These are phyloP conservation scores for Plestiodon gilberti DNA, from an alignment of 2,113 vertebrate genomes.

Conservation along the genomic window DNA sequence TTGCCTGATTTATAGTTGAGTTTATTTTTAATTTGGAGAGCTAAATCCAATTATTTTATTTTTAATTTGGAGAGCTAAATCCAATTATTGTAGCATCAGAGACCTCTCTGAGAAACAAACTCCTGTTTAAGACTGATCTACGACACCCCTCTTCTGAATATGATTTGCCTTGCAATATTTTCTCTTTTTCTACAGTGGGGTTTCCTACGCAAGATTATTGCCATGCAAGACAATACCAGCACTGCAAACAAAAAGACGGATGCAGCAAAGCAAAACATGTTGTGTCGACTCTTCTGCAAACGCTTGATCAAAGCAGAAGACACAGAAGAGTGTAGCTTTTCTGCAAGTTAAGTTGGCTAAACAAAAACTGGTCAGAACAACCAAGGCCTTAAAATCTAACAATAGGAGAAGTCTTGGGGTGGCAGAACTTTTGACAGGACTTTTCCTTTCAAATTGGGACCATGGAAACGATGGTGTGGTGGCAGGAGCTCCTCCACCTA, in stretches of 20 bases:
- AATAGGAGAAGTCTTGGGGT: neutral
- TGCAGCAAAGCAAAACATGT: neutral
- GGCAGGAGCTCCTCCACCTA: no score
- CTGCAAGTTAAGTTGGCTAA: neutral
- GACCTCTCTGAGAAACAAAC: neutral
- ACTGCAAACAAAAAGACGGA: neutral
- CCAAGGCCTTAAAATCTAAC: neutral
- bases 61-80: slow-evolving; percentile 4
- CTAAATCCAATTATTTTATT: neutral
- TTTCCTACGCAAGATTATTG: neutral
- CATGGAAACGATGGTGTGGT: no score
- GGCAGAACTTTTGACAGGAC: neutral
- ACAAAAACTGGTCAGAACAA: neutral
- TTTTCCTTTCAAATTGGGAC: neutral
- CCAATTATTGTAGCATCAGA: neutral
- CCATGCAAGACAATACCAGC: neutral
- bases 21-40: neutral
- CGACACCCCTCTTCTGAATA: neutral
- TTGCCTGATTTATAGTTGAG: neutral
- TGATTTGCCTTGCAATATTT: neutral
- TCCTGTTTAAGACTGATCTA: neutral
- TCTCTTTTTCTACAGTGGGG: neutral
- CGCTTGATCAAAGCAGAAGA: no score
- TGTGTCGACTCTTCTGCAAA: neutral
- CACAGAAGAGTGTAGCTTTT: neutral